Percentiles rank a stretch among this genome's conserved stretches.
Evolutionary conservation across 2,113 vertebrate species (phyloP).

Genomic region (Gobio gobio): DNA sequence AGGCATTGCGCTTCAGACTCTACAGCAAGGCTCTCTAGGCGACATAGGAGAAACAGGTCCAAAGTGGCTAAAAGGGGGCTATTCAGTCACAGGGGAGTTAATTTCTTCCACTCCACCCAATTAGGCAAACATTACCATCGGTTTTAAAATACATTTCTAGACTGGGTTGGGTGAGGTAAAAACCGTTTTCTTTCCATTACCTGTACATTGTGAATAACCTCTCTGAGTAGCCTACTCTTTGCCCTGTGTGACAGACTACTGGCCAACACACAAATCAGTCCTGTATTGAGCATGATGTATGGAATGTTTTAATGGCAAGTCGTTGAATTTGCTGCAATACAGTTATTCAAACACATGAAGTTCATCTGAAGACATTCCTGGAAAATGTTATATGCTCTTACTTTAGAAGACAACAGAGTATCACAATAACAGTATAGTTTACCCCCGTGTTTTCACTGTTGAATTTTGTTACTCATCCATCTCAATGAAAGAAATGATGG

Average conservation of each 20-base stretch:
- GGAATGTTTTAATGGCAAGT: slow-evolving; percentile 64
- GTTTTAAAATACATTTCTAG: slow-evolving; percentile 55
- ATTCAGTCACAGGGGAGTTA: slow-evolving; percentile 61
- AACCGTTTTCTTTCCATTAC: slow-evolving; percentile 60
- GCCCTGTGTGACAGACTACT: background rate
- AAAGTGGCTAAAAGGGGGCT: slow-evolving; percentile 54
- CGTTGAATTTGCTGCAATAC: slow-evolving; percentile 50
- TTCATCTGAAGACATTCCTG: slow-evolving; percentile 43
- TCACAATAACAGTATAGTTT: background rate
- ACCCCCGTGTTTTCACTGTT: background rate
- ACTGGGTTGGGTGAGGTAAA: slow-evolving; percentile 43
- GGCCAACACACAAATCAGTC: slow-evolving; percentile 29
- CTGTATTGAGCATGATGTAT: slow-evolving; percentile 41
- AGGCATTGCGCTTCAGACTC: background rate
- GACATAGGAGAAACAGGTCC: slow-evolving; percentile 54
- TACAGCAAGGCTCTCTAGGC: slow-evolving; percentile 54
- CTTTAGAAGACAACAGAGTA: slow-evolving; percentile 1
- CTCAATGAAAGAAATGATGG: background rate
- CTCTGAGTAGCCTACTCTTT: background rate
- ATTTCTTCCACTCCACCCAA: slow-evolving; percentile 56
- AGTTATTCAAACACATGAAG: slow-evolving; percentile 50
- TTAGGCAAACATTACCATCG: slow-evolving; percentile 65
- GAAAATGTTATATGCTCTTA: background rate
- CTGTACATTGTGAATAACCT: slow-evolving; percentile 47
- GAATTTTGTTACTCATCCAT: slow-evolving; percentile 11